Base-by-base conservation (phyloP, 2,888 invertebrate genomes). In the Branchipolynoe longqiensis region DNA sequence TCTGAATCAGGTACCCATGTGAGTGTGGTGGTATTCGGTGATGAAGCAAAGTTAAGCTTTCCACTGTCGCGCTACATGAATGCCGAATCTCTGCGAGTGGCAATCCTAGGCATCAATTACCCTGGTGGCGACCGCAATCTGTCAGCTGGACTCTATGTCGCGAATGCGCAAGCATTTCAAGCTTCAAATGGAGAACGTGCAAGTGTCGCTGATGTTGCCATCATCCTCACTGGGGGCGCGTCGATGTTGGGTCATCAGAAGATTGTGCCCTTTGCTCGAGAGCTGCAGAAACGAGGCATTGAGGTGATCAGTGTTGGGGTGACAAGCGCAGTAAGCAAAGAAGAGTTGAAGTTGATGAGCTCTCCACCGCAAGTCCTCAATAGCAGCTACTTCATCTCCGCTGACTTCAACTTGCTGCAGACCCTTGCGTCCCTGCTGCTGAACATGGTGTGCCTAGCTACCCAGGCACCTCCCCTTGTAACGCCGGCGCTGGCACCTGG, bases 71-170 rank as follows among this genome's bases (percentile, higher is more conserved):
- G 48, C n/a, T 78, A 78, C 25, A 40, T 18, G 4, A 48, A 78
- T 48, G 8, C 6, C 6, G 18, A 14, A 54, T 25, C 12, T 1
- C n/a, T 28, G 0, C 41, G 78, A 78, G 28, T 8, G 28, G 41
- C 54, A 1, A 78, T 78, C 18, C 48, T 78, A 4, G 48, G 12
- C 12, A 78, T 28, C 6, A 48, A 12, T 14, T 78, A 78, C 31
- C 78, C 78, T 48, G 78, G 54, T 78, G 78, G 25, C 25, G 48
- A 78, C 28, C 41, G 48, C 25, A 78, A 78, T 28, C 41, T 48
- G n/a, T 78, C 78, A 25, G 78, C 48, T 25, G 78, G 78, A n/a
- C 78, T 78, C 1, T 78, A 78, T 18, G 12, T 40, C 48, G 78
- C 78, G 4, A 22, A 48, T 18, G 25, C 48, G 28, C 14, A 41